A percentile compares a stretch with the other conserved stretches of the same genome.
These are phyloP conservation scores for Coenonympha glycerion DNA, from an alignment of 2,888 invertebrate species.

Conservation along the genomic window DNA sequence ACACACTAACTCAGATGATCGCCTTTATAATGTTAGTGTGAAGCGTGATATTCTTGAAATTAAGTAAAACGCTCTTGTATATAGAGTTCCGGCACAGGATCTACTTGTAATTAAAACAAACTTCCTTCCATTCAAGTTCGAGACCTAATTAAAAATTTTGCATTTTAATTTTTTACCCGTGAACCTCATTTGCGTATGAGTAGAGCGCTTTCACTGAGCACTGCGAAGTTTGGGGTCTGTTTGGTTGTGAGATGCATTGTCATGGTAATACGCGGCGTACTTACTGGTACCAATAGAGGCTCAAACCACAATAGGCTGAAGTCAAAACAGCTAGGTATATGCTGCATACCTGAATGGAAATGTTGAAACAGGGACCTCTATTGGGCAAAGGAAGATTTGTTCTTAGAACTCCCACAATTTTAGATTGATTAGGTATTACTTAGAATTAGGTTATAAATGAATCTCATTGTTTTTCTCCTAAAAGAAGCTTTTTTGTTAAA, in stretches of 20 bases:
- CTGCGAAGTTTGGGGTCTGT: constrained; percentile 7
- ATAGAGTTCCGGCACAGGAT: constrained; percentile 2
- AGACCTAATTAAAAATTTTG: constrained; percentile 4
- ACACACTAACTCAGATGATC: too few species aligned
- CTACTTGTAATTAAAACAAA: neutral
- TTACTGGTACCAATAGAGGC: neutral
- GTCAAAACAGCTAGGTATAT: too few species aligned
- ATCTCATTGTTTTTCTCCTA: too few species aligned
- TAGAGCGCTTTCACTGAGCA: neutral
- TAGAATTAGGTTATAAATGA: neutral
- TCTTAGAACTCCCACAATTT: neutral
- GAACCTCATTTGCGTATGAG: constrained; percentile 10
- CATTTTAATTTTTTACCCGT: neutral
- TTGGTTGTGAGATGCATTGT: neutral
- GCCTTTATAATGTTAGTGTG: too few species aligned
- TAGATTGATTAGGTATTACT: neutral
- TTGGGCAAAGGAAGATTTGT: neutral
- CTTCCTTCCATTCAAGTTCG: neutral
- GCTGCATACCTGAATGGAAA: too few species aligned
- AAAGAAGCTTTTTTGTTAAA: too few species aligned
- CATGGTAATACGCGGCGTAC: neutral
- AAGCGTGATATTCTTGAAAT: too few species aligned
- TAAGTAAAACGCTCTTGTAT: too few species aligned
- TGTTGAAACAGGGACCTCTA: neutral
- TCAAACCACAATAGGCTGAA: neutral